Conservation (phyloP, 2,888 invertebrate species). For the Rotaria socialis region DNA sequence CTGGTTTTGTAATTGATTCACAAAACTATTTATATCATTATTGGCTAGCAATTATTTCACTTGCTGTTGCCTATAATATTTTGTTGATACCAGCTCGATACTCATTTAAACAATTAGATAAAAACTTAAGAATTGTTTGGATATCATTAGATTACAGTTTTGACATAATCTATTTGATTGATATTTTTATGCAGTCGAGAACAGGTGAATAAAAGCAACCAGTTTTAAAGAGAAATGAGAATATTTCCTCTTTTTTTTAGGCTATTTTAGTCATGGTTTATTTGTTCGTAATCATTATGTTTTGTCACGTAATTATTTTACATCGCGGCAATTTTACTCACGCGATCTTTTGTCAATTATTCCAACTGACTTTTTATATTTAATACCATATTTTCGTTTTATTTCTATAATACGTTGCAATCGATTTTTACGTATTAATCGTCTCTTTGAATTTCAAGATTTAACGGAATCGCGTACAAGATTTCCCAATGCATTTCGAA, state of each 20-base stretch:
- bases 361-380: conserved; percentile 57
- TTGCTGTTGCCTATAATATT: conserved; percentile 83
- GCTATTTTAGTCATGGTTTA: conserved; percentile 60
- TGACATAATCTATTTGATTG: conserved; percentile 78
- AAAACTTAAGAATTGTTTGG: conserved; percentile 74
- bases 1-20: conserved; percentile 68
- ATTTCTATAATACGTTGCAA: conserved; percentile 74
- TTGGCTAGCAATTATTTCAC: conserved; percentile 81
- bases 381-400: conserved; percentile 46
- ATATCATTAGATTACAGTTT: conserved; percentile 77
- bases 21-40: conserved; percentile 75
- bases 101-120: conserved; percentile 87
- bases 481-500: conserved; percentile 71
- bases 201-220: conserved; percentile 68
- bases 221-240: too few relatives aligned
- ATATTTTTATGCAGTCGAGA: conserved; percentile 78
- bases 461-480: conserved; percentile 87
- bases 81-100: conserved; percentile 82
- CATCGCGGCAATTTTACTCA: conserved; percentile 53
- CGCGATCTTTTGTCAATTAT: conserved; percentile 59
- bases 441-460: conserved; percentile 85
- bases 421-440: conserved; percentile 70
- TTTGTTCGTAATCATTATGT: conserved; percentile 55
- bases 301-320: conserved; percentile 56
- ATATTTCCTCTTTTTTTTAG: conserved; percentile 49